phyloP scores from a whole-genome alignment of 2,888 invertebrate genomes.

The Diarsia mendica region DNA sequence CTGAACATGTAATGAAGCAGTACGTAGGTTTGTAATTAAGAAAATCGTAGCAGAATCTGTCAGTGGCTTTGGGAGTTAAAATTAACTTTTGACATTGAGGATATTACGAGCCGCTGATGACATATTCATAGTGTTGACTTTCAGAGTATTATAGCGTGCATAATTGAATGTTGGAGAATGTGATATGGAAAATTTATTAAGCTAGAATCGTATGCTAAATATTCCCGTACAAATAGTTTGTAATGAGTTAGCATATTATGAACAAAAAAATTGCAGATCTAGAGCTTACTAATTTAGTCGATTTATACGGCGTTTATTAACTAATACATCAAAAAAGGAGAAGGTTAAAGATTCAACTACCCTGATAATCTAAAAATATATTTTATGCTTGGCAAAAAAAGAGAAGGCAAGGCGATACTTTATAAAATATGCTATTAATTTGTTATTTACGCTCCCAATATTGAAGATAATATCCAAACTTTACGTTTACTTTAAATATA shows the following conservation, averaged over 20 bases:
- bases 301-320: not conserved
- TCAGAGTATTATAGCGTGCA: not conserved
- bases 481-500: constrained; percentile 11
- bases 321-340: not conserved
- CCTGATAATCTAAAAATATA: not conserved
- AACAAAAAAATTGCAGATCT: not conserved
- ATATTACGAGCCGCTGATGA: constrained; percentile 10
- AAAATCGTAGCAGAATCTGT: constrained; percentile 63
- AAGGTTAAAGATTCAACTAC: not conserved
- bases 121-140: constrained; percentile 27
- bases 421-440: constrained; percentile 34
- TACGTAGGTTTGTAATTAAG: constrained; percentile 60
- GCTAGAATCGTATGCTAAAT: not conserved
- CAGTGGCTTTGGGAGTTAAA: constrained; percentile 57
- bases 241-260: not conserved
- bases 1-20: constrained; percentile 65
- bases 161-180: no score
- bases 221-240: no score
- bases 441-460: constrained; percentile 48
- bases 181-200: not conserved
- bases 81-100: constrained; percentile 49
- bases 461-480: constrained; percentile 43
- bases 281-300: not conserved
- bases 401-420: not conserved
- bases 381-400: not conserved